These are phyloP conservation scores for Lysandra coridon DNA, from an alignment of 2,888 invertebrate species.

Conservation along the genomic window DNA sequence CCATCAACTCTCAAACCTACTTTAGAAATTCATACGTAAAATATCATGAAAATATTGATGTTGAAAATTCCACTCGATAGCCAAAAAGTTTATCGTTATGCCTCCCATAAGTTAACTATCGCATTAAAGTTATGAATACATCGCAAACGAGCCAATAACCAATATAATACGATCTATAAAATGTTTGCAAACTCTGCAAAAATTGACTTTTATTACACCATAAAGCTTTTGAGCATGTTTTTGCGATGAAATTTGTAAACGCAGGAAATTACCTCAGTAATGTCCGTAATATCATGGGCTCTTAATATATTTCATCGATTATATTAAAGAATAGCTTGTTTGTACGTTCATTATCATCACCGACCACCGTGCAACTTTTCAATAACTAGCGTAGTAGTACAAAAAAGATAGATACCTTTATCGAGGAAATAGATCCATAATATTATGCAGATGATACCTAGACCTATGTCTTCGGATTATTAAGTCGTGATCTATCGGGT, in stretches of 20 bases:
- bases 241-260: slow-evolving; percentile 66
- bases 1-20: neutral
- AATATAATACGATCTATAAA: slow-evolving; percentile 38
- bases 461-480: too few species aligned
- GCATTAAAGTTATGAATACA: slow-evolving; percentile 34
- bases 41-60: slow-evolving; percentile 14
- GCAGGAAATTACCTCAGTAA: slow-evolving; percentile 54
- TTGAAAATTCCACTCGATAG: slow-evolving; percentile 4
- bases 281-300: neutral
- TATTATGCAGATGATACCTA: too few species aligned
- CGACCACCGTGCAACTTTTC: too few species aligned
- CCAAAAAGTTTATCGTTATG: slow-evolving; percentile 27
- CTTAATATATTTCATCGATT: neutral
- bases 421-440: too few species aligned
- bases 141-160: slow-evolving; percentile 33
- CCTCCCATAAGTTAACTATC: slow-evolving; percentile 27
- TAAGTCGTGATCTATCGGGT: too few species aligned
- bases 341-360: neutral
- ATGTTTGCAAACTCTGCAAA: slow-evolving; percentile 46
- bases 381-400: too few species aligned
- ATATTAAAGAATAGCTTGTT: neutral
- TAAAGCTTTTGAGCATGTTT: slow-evolving; percentile 64
- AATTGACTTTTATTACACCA: slow-evolving; percentile 56
- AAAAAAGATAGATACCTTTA: too few species aligned
- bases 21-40: neutral